Conservation (phyloP, 2,888 invertebrate species). For the Philereme transversata region DNA sequence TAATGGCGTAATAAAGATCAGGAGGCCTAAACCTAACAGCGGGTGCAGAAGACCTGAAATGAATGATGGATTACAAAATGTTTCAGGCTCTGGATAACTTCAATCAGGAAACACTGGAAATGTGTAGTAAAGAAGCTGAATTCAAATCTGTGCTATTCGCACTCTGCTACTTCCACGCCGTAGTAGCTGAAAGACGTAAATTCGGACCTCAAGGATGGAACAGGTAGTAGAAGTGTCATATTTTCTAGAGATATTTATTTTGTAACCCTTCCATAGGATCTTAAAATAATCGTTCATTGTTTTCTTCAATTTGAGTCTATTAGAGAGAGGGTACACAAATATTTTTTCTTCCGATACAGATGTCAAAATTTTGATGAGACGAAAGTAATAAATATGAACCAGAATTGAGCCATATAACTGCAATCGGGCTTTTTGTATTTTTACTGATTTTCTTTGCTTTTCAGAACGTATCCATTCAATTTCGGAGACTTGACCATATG, state of each 20-base stretch:
- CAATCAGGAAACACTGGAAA: conserved; percentile 95
- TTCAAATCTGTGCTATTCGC: conserved; percentile 95
- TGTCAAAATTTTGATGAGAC: too few species aligned
- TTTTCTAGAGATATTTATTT: too few species aligned
- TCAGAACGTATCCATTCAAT: conserved; percentile 89
- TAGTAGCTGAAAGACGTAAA: conserved; percentile 95
- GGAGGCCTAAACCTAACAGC: too few species aligned
- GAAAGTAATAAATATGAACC: neutral
- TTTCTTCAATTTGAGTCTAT: too few species aligned
- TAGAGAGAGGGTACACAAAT: too few species aligned
- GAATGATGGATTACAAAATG: too few species aligned
- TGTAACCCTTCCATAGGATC: too few species aligned
- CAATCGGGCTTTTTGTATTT: neutral
- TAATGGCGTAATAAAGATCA: too few species aligned
- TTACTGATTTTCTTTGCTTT: neutral
- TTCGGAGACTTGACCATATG: conserved; percentile 96
- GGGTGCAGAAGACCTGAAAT: too few species aligned
- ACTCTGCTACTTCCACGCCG: conserved; percentile 97
- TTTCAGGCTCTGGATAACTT: conserved; percentile 92
- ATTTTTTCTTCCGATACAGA: too few species aligned
- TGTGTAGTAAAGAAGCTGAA: conserved; percentile 96
- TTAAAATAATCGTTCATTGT: too few species aligned
- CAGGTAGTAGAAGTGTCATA: conserved; percentile 59
- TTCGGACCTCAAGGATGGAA: conserved; percentile 98
- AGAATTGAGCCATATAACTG: neutral